These are phyloP conservation scores for Dipus sagitta DNA, from an alignment of 2,797 vertebrate genomes.

Conservation along the genomic window DNA sequence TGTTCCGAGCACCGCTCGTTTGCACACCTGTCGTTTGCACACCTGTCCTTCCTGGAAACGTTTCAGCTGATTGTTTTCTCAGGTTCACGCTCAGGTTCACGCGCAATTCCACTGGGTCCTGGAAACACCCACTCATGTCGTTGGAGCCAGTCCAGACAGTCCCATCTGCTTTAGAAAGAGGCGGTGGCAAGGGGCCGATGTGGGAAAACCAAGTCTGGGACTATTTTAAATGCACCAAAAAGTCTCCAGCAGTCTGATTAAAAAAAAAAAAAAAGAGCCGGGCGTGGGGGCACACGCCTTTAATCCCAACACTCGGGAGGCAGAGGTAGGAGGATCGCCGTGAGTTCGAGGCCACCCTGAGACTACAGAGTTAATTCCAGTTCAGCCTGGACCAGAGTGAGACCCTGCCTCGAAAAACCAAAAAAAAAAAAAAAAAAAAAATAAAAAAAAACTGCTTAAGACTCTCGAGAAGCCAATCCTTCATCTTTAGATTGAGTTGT, in stretches of 20 bases:
- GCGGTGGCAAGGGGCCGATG: neutral
- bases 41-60: conserved; percentile 86
- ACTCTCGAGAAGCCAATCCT: neutral
- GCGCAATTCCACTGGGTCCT: conserved; percentile 60
- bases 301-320: too few species aligned
- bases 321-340: too few species aligned
- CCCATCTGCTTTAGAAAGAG: conserved; percentile 20
- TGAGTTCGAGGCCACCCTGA: too few species aligned
- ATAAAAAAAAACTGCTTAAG: neutral
- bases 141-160: conserved; percentile 56
- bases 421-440: too few species aligned
- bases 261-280: too few species aligned
- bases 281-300: too few species aligned
- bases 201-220: neutral
- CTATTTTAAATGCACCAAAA: neutral
- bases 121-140: conserved; percentile 60
- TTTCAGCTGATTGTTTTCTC: conserved; percentile 83
- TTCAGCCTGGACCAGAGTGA: too few species aligned
- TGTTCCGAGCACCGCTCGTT: conserved; percentile 66
- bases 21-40: conserved; percentile 84
- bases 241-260: conserved; percentile 13
- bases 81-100: conserved; percentile 68
- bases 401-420: too few species aligned
- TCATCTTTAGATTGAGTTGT: neutral
- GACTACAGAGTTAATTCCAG: too few species aligned